Percentiles rank a stretch among this genome's conserved stretches.
Evolutionary conservation across 2,113 vertebrate genomes (phyloP).

Genomic region (Rousettus leschenaultii): DNA sequence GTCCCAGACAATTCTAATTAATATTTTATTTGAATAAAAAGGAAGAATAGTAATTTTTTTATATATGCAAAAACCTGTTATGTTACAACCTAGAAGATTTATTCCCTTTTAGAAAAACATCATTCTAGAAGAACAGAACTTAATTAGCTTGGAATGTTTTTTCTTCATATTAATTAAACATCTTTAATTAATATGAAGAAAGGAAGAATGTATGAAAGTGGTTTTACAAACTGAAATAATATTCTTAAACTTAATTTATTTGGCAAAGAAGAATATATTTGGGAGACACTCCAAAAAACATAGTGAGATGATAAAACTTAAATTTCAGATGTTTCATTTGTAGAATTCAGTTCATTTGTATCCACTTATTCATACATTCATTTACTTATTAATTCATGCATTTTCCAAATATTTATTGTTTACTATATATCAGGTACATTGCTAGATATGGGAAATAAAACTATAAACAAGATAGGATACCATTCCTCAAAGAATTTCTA

Average conservation of each 20-base stretch:
- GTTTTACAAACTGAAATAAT: conserved; percentile 71
- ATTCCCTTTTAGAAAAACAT: background rate
- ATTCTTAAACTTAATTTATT: background rate
- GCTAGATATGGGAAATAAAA: background rate
- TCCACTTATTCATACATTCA: background rate
- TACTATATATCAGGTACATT: background rate
- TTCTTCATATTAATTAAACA: too few relatives aligned
- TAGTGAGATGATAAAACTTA: background rate
- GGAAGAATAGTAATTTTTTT: background rate
- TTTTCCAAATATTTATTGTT: background rate
- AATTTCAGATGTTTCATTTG: background rate
- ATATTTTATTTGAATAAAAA: background rate
- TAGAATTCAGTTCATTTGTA: background rate
- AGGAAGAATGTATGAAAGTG: conserved; percentile 71
- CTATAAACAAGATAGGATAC: background rate
- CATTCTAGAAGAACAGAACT: background rate
- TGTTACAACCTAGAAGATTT: background rate
- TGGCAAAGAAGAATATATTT: background rate
- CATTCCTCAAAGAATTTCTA: background rate
- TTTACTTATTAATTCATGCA: background rate
- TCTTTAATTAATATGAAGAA: conserved; percentile 80
- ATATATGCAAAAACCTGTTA: background rate
- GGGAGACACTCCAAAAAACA: background rate
- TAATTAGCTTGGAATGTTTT: background rate
- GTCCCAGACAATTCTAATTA: background rate